Base-by-base conservation (phyloP, 2,797 vertebrate genomes). In the Manis crassicaudata region DNA sequence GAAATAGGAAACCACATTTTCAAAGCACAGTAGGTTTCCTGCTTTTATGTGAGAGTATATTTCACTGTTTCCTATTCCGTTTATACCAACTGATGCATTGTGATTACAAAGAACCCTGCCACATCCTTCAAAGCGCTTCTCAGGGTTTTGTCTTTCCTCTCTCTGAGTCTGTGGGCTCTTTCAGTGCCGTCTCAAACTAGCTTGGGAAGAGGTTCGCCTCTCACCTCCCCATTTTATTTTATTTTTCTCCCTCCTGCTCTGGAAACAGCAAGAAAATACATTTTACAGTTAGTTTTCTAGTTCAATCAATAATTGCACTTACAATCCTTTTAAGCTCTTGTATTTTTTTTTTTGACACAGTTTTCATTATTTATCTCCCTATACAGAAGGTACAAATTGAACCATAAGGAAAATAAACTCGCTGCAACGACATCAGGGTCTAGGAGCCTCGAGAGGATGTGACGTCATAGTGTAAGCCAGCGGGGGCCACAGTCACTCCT, bases 291-390 rank as follows among this genome's bases (percentile, higher is more conserved):
- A 76, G 60, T 88, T 84, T 80, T 82, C 72, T 25, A 81, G 43
- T 96, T 92, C 29, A 94, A 13, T 94, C 93, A 96, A 86, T 96
- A 95, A 80, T 17, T 89, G 7, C 18, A 83, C 27, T 95, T 93
- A 72, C 0, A 62, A 54, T 60, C 82, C n/a, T 95, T 95, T 91
- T 92, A 90, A 91, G 43, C 18, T 67, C 50, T 62, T 27, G 3
- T 90, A 43, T n/a, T n/a, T 88, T 73, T n/a, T 88, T 73, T 68
- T 93, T 67, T 50, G 63, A 94, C 94, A 94, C 9, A 88, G 54
- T 21, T 93, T 65, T 91, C 68, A 84, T 90, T 94, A 91, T 94
- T 76, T 94, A 62, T 94, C 27, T 88, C 37, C 16, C 56, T 84
- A 12, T 35, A 62, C 68, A 81, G 60, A 89, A 92, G 43, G 29